Evolutionary conservation across 2,797 vertebrate genomes (phyloP).

Genomic region (Premnoplex brunnescens): DNA sequence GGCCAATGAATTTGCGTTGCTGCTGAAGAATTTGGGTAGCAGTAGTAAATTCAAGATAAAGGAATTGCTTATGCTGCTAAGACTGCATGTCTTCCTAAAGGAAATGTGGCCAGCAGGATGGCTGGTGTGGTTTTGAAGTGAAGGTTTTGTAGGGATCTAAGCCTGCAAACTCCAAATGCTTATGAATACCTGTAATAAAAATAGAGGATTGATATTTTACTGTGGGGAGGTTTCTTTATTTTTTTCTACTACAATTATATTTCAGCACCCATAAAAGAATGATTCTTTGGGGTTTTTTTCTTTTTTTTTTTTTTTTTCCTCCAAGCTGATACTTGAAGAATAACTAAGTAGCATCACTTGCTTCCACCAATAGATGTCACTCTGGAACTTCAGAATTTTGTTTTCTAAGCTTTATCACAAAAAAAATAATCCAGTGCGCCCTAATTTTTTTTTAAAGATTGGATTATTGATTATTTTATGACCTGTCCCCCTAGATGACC

Average conservation of each 20-base stretch:
- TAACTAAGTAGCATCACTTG: neutral
- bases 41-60: neutral
- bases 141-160: neutral
- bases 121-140: neutral
- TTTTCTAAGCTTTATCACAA: neutral
- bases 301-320: neutral
- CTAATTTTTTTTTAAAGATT: neutral
- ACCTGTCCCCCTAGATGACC: slow-evolving; percentile 8
- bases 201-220: neutral
- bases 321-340: neutral
- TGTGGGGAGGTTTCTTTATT: neutral
- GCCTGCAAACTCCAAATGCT: neutral
- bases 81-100: neutral
- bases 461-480: slow-evolving; percentile 50
- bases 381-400: neutral
- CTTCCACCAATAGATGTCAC: slow-evolving; percentile 57
- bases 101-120: neutral
- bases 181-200: neutral
- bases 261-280: neutral
- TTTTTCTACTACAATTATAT: neutral
- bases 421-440: neutral
- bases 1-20: neutral
- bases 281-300: neutral
- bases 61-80: neutral
- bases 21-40: neutral